phyloP scores from a whole-genome alignment of 2,113 vertebrate genomes.

The Salvelinus alpinus region DNA sequence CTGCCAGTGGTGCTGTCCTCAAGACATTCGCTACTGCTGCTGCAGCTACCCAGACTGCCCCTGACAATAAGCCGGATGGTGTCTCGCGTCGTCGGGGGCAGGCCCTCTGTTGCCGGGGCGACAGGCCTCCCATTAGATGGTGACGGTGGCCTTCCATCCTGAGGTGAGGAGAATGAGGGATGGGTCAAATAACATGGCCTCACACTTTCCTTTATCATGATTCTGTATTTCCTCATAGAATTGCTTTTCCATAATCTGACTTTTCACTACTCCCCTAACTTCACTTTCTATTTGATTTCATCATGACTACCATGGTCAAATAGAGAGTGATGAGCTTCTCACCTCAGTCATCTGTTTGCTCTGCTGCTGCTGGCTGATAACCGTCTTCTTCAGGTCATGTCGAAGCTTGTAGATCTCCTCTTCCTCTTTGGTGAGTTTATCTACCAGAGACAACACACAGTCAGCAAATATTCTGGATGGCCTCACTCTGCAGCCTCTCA shows the following conservation, averaged over 20 bases:
- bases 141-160: constrained; percentile 85
- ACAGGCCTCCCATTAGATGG: constrained; percentile 77
- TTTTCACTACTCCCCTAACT: not conserved
- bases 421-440: constrained; percentile 90
- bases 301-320: constrained; percentile 26
- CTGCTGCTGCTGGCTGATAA: constrained; percentile 80
- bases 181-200: constrained; percentile 49
- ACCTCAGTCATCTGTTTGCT: constrained; percentile 86
- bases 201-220: constrained; percentile 49
- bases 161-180: constrained; percentile 56
- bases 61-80: constrained; percentile 95
- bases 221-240: constrained; percentile 51
- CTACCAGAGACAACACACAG: constrained; percentile 62
- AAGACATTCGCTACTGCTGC: constrained; percentile 97
- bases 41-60: constrained; percentile 96
- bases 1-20: constrained; percentile 93
- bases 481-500: not conserved
- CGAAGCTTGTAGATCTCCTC: constrained; percentile 97
- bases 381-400: constrained; percentile 87
- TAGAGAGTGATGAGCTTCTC: constrained; percentile 39
- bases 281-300: not conserved
- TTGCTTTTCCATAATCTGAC: constrained; percentile 30
- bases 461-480: not conserved
- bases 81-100: constrained; percentile 82
- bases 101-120: constrained; percentile 75